Base-by-base conservation (phyloP, 2,797 vertebrate species). In the Erpetoichthys calabaricus region DNA sequence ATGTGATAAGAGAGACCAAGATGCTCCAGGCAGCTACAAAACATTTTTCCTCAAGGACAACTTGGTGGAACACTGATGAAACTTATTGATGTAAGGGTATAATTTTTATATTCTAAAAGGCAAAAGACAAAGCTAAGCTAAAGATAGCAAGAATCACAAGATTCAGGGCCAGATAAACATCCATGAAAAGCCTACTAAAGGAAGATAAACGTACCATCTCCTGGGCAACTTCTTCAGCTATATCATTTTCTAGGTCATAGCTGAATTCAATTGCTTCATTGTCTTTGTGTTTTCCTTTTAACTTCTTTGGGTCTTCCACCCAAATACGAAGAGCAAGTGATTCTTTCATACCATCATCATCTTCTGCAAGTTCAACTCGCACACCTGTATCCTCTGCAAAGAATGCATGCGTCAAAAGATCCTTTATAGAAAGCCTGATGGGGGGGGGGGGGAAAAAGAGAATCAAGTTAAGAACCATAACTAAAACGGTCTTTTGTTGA, bases 221-320 rank as follows among this genome's bases (percentile, higher is more conserved):
- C 41, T 85, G 79, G 3, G 94, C 92, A 71, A 96, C 92, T 75
- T 96, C 91, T 65, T 97, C 94, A 1, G 93, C 87, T 7, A 87
- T 86, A 49, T 98, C 93, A 7, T 79, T 83, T 58, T 95, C 92
- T 74, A 94, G 77, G 74, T 93, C 82, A 51, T 97, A 98, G 75
- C 88, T 92, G 74, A 97, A 96, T 76, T 98, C 94, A 9, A 98
- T 93, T 70, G 94, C 94, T 71, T 98, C 94, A 1, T 98, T 97
- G 71, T 97, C 94, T 73, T 97, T 96, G 79, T 97, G 91, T 53
- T 96, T 97, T n/a, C 94, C 94, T 74, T 97, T 97, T 57, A 97
- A 73, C 62, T 95, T 95, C 68, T 95, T 95, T 51, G 94, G 91
- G 3, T 98, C 94, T 70, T 97, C 94, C 55, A 98, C 94, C 90